Conservation (phyloP, 2,113 vertebrate genomes). For the Oreochromis spilurus region DNA sequence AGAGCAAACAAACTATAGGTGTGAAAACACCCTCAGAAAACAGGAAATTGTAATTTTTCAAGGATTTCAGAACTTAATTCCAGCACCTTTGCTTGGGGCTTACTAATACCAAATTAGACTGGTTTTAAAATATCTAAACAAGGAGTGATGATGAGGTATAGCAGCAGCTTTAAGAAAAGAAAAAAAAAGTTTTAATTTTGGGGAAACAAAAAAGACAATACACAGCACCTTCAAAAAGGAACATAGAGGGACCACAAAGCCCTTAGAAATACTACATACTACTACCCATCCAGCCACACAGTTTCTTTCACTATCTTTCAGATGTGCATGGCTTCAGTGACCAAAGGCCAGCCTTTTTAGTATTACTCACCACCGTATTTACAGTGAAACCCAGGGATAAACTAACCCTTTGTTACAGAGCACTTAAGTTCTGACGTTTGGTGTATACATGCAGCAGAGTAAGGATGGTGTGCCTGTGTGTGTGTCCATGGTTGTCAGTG, state of each 20-base stretch:
- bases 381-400: slow-evolving; percentile 42
- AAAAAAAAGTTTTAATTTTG: not conserved
- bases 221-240: not conserved
- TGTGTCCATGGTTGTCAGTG: slow-evolving; percentile 4
- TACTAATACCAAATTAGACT: not conserved
- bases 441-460: slow-evolving; percentile 29
- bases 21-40: not conserved
- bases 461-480: not conserved
- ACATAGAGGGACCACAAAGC: not conserved
- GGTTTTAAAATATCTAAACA: not conserved
- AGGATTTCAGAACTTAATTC: not conserved
- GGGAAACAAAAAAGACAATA: not conserved
- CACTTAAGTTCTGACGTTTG: slow-evolving; percentile 51
- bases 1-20: not conserved
- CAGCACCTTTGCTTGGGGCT: not conserved
- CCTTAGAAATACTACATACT: not conserved
- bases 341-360: slow-evolving; percentile 8
- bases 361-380: slow-evolving; percentile 57
- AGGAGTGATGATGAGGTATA: not conserved
- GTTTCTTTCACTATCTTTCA: not conserved
- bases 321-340: not conserved
- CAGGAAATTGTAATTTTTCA: not conserved
- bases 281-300: not conserved
- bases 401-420: slow-evolving; percentile 57
- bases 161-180: not conserved